Evolutionary conservation across 2,797 vertebrate genomes (phyloP).

Genomic region (Brachymystax lenok): DNA sequence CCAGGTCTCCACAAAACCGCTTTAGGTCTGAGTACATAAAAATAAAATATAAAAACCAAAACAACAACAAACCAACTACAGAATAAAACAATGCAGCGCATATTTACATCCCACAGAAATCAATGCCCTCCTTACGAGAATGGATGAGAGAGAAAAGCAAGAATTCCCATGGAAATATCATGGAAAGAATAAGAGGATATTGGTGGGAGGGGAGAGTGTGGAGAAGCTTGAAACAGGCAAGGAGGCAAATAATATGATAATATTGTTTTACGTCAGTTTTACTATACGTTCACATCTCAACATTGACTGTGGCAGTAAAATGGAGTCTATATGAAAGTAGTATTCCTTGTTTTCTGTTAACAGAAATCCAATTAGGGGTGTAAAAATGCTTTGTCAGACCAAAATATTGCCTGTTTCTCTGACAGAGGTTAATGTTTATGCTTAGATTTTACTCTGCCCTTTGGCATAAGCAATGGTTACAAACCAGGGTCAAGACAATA

Average conservation of each 20-base stretch:
- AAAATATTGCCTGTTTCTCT: conserved; percentile 56
- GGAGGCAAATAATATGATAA: conserved; percentile 45
- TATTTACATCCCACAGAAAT: conserved; percentile 80
- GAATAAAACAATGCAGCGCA: conserved; percentile 72
- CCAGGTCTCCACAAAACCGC: conserved; percentile 77
- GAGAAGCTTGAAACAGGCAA: conserved; percentile 36
- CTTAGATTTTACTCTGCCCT: conserved; percentile 43
- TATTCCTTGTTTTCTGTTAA: conserved; percentile 52
- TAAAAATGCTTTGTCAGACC: conserved; percentile 57
- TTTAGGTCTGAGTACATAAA: conserved; percentile 70
- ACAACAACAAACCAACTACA: conserved; percentile 67
- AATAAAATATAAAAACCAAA: conserved; percentile 40
- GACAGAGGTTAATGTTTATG: conserved; percentile 68
- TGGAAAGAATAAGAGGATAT: conserved; percentile 24
- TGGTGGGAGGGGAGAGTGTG: conserved; percentile 29
- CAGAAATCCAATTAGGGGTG: conserved; percentile 63
- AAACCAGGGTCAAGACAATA: conserved; percentile 66
- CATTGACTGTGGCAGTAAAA: conserved; percentile 31
- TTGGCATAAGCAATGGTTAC: conserved; percentile 64
- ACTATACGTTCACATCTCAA: conserved; percentile 17
- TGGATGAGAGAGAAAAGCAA: conserved; percentile 46
- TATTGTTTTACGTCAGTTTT: conserved; percentile 58
- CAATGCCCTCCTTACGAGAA: conserved; percentile 62
- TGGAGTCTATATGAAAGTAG: conserved; percentile 53
- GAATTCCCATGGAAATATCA: conserved; percentile 41